Evolutionary conservation across 2,113 vertebrate species (phyloP).

Genomic region (Mormyrus lacerda): DNA sequence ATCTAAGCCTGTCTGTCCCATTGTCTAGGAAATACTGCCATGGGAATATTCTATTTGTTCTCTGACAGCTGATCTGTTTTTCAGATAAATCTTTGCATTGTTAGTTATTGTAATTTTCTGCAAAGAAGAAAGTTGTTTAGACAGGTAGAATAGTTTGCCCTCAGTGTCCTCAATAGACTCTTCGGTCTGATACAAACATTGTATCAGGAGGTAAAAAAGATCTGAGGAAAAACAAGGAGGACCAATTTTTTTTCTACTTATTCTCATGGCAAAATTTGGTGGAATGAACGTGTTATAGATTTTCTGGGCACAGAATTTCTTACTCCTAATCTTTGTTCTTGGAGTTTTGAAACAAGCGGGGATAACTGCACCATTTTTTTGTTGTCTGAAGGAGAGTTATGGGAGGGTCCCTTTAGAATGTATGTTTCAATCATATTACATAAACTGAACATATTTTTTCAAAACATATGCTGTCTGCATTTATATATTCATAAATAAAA

Average conservation of each 20-base stretch:
- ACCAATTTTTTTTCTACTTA: background rate
- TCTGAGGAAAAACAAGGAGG: background rate
- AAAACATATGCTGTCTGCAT: slow-evolving; percentile 7
- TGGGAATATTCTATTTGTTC: background rate
- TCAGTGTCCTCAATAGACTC: background rate
- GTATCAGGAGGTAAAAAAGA: background rate
- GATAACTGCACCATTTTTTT: background rate
- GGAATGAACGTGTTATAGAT: background rate
- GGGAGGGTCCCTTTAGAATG: slow-evolving; percentile 23
- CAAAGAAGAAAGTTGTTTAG: background rate
- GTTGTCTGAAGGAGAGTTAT: background rate
- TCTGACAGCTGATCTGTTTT: background rate
- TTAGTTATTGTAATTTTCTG: background rate
- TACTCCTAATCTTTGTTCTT: background rate
- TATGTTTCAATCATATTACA: slow-evolving; percentile 1
- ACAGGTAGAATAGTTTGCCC: background rate
- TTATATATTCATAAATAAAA: slow-evolving; percentile 16
- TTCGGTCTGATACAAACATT: background rate
- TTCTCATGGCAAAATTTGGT: background rate
- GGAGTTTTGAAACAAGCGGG: background rate
- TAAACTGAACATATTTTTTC: slow-evolving; percentile 3
- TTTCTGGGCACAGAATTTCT: background rate
- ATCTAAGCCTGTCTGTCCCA: background rate
- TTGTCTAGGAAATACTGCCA: background rate
- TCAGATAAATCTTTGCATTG: background rate